A percentile compares a stretch with the other conserved stretches of the same genome.
These are phyloP conservation scores for Nematolebias whitei DNA, from an alignment of 2,113 vertebrate genomes.

Conservation along the genomic window DNA sequence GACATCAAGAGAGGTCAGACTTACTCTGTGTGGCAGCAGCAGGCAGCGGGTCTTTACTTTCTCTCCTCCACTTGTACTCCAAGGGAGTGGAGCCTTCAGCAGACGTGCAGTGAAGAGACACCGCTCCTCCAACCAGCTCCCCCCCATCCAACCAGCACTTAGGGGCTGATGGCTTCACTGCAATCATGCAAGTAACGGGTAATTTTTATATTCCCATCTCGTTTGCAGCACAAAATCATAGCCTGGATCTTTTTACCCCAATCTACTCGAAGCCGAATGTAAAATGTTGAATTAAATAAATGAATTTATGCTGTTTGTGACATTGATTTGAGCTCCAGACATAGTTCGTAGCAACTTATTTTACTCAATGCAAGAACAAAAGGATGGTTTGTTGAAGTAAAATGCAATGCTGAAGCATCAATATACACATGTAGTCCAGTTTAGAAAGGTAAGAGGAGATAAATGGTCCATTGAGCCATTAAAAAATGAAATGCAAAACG, in stretches of 20 bases:
- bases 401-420: not conserved
- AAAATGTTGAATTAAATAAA: not conserved
- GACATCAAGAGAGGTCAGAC: slow-evolving; percentile 72
- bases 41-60: slow-evolving; percentile 51
- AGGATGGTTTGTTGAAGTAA: too few relatives aligned
- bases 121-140: slow-evolving; percentile 67
- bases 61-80: slow-evolving; percentile 83
- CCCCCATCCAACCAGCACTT: slow-evolving; percentile 84
- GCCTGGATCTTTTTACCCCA: not conserved
- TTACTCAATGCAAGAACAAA: too few relatives aligned
- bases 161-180: slow-evolving; percentile 83
- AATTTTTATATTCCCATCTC: not conserved
- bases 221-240: not conserved
- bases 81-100: slow-evolving; percentile 80
- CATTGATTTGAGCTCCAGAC: too few relatives aligned
- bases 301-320: too few relatives aligned
- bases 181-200: slow-evolving; percentile 35
- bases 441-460: too few relatives aligned
- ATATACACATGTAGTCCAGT: too few relatives aligned
- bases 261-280: not conserved
- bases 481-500: too few relatives aligned
- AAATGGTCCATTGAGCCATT: too few relatives aligned
- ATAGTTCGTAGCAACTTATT: too few relatives aligned
- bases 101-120: slow-evolving; percentile 84
- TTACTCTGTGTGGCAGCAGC: slow-evolving; percentile 72